Percentiles rank a stretch among this genome's conserved stretches.
Evolutionary conservation across 1,140 invertebrate species (phyloP).

Genomic region (Caenorhabditis briggsae): DNA sequence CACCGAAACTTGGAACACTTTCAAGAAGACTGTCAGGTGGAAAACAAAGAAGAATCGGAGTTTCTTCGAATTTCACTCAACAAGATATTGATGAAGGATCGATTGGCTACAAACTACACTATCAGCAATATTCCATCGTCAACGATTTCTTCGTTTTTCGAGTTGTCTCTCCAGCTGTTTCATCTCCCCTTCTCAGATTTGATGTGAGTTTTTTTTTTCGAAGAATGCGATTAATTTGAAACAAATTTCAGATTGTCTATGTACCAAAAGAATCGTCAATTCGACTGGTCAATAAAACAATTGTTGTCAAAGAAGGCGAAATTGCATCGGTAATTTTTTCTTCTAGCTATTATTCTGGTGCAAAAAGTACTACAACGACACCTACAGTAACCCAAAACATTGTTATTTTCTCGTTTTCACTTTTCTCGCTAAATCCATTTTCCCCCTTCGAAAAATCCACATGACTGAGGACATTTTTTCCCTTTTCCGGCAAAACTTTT

Average conservation of each 20-base stretch:
- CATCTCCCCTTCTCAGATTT: constrained; percentile 68
- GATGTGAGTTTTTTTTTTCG: constrained; percentile 5
- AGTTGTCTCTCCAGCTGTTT: constrained; percentile 72
- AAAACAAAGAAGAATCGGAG: constrained; percentile 72
- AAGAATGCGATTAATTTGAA: neutral
- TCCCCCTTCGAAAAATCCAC: too few relatives aligned
- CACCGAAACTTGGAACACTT: constrained; percentile 76
- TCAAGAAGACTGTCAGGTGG: constrained; percentile 66
- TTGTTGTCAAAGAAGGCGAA: constrained; percentile 74
- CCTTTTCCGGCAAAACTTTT: too few relatives aligned
- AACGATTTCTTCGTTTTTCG: constrained; percentile 77
- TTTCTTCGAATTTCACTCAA: constrained; percentile 78
- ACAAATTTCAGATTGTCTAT: constrained; percentile 16
- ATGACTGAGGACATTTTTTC: too few relatives aligned
- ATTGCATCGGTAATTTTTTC: constrained; percentile 48
- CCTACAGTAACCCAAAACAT: too few relatives aligned
- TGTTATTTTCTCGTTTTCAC: too few relatives aligned
- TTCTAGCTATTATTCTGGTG: too few relatives aligned
- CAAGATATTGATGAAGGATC: constrained; percentile 74
- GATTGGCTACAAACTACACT: constrained; percentile 75
- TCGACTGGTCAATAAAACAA: constrained; percentile 74
- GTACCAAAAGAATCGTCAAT: constrained; percentile 67
- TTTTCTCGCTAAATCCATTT: too few relatives aligned
- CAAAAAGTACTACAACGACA: too few relatives aligned
- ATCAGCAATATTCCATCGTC: constrained; percentile 74